Evolutionary conservation across 1,140 invertebrate genomes (phyloP), one percentile per base, ranked within the genome.

Genomic region (Watersipora subatra): DNA sequence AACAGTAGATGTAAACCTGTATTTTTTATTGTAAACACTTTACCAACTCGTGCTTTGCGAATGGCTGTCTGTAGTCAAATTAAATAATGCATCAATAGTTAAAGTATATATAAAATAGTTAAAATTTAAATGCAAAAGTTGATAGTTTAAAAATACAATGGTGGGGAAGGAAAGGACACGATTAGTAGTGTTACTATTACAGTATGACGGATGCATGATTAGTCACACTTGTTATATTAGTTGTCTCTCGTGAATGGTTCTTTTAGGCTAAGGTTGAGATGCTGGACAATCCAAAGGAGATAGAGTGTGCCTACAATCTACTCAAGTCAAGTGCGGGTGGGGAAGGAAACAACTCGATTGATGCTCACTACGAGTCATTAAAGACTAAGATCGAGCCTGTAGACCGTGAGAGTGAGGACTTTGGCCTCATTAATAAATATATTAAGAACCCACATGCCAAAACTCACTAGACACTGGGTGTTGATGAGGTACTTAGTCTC

Each of bases 271-370:
- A 97, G 81, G 85, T 88, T 17, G 88, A 90, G 69, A 94, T 98
- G 92, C 76, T 98, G 56, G 91, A 95, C 69, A 91, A 88, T 66
- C 77, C 98, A 26, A 79, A 93, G 65, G 94, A 98, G 75, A 91
- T 99, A 70, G 93, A 98, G 80, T 22, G 86, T 95, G 94, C 94
- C 0, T 98, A 94, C 79, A 92, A 83, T 71, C 76, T 98, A 64
- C 80, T 97, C 59, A 87, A 89, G 71, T 12, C 7, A 7, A 69
- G 68, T 24, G 58, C 22, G 22, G 78, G 76, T 30, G 76, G 73
- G 0, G 80, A 83, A 56, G 74, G 69, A 27, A 70, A 81, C 64
- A 86, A 90, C 82, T 87, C 87, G 0, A 78, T 99, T 19, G 93
- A 97, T 75, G 78, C 83, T 28, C 89, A 96, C 78, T 98, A 97